Evolutionary conservation across 2,113 vertebrate genomes (phyloP).

Genomic region (Callopanchax toddi): DNA sequence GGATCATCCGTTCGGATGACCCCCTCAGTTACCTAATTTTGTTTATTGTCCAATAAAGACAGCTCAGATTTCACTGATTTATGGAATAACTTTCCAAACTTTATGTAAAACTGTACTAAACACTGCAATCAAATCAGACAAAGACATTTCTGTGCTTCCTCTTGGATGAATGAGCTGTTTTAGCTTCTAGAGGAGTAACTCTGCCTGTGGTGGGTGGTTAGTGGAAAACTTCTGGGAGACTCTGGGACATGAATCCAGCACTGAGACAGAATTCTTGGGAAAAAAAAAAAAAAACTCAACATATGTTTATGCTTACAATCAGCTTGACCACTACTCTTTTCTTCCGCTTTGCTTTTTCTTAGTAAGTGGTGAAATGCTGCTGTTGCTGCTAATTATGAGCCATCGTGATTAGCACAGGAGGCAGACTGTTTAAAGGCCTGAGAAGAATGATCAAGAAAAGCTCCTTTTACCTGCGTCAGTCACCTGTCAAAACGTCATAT

Average conservation of each 20-base stretch:
- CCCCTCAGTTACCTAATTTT: conserved; percentile 57
- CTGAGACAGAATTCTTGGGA: conserved; percentile 72
- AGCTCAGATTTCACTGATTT: conserved; percentile 35
- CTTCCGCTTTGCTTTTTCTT: conserved; percentile 15
- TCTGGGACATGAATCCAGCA: conserved; percentile 77
- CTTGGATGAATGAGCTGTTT: conserved; percentile 75
- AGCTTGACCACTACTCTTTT: conserved; percentile 23
- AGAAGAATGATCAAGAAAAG: background rate
- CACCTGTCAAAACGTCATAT: conserved; percentile 44
- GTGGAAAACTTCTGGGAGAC: conserved; percentile 76
- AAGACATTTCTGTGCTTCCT: conserved; percentile 75
- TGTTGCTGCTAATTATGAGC: conserved; percentile 1
- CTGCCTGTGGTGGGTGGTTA: conserved; percentile 60
- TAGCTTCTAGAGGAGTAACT: conserved; percentile 51
- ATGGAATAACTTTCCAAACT: conserved; percentile 46
- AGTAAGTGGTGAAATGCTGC: background rate
- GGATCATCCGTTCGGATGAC: conserved; percentile 47
- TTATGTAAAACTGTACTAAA: conserved; percentile 40
- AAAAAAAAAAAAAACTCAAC: conserved; percentile 58
- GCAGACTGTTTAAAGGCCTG: conserved; percentile 17
- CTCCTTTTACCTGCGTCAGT: conserved; percentile 36
- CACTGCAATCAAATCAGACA: conserved; percentile 51
- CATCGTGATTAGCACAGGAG: conserved; percentile 13
- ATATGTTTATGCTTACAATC: conserved; percentile 74
- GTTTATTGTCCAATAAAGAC: conserved; percentile 47